phyloP scores from a whole-genome alignment of 2,888 invertebrate species.

The Limnephilus marmoratus region DNA sequence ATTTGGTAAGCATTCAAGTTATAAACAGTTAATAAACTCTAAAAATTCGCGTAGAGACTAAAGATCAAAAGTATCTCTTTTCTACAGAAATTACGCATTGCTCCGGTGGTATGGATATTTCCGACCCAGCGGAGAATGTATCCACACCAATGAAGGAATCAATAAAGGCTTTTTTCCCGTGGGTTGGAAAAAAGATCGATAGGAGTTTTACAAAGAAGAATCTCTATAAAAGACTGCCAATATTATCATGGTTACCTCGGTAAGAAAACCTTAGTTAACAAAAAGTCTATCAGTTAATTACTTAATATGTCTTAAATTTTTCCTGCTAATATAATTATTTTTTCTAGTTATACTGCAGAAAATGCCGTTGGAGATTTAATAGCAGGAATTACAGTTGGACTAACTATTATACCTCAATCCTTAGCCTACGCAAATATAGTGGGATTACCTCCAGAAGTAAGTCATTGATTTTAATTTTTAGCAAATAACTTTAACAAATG shows the following conservation, averaged over 20 bases:
- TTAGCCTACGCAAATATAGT: slow-evolving; percentile 89
- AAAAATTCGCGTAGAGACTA: neutral
- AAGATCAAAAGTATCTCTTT: neutral
- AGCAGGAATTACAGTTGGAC: slow-evolving; percentile 93
- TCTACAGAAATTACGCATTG: neutral
- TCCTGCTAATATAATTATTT: neutral
- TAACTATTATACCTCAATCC: slow-evolving; percentile 95
- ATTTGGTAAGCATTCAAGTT: neutral
- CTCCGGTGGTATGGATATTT: neutral
- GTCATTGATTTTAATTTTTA: slow-evolving; percentile 62
- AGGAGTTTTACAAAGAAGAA: slow-evolving; percentile 82
- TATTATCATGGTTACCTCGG: slow-evolving; percentile 86
- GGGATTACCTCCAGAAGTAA: slow-evolving; percentile 83
- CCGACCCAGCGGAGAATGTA: neutral
- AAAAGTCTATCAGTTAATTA: too few relatives aligned
- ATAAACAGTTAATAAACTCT: neutral
- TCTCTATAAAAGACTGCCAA: slow-evolving; percentile 85
- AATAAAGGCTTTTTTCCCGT: slow-evolving; percentile 67
- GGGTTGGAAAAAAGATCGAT: slow-evolving; percentile 73
- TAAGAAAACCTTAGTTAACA: slow-evolving; percentile 67
- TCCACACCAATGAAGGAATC: slow-evolving; percentile 7
- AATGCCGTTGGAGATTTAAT: slow-evolving; percentile 91
- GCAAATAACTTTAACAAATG: neutral
- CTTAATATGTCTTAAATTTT: neutral
- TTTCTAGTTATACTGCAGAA: slow-evolving; percentile 79